Percentiles rank a stretch among this genome's conserved stretches.
These are phyloP conservation scores for Pelecanus crispus DNA, from an alignment of 2,113 vertebrate species.

Conservation along the genomic window DNA sequence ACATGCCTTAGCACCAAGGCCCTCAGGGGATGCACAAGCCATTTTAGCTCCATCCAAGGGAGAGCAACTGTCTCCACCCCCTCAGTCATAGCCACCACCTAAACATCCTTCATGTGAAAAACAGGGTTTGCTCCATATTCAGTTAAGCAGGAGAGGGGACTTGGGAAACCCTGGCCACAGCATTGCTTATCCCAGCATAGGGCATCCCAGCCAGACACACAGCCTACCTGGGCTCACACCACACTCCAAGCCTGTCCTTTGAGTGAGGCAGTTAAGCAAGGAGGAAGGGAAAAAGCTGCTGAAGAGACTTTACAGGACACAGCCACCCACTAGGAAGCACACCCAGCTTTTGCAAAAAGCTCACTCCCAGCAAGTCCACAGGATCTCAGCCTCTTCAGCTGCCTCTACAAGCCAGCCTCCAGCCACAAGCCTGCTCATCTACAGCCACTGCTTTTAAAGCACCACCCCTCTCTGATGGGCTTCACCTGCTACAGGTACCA, in stretches of 20 bases:
- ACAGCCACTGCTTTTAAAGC: background rate
- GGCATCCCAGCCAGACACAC: background rate
- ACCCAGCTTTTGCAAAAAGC: background rate
- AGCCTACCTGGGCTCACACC: background rate
- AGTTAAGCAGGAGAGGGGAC: background rate
- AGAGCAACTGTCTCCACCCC: background rate
- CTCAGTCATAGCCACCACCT: background rate
- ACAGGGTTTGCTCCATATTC: background rate
- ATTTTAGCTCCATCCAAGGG: background rate
- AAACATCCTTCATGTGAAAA: background rate
- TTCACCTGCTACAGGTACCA: background rate
- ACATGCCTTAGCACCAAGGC: fast-evolving
- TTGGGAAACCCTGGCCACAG: background rate
- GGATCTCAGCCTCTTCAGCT: fast-evolving
- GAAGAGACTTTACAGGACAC: background rate
- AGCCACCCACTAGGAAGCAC: fast-evolving
- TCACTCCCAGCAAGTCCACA: fast-evolving
- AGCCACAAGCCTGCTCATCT: fast-evolving
- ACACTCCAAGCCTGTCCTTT: fast-evolving
- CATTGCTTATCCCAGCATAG: fast-evolving
- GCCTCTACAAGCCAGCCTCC: fast-evolving
- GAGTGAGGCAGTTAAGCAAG: fast-evolving
- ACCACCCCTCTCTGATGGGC: background rate
- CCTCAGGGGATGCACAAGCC: background rate
- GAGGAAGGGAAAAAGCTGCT: background rate